Evolutionary conservation across 2,888 invertebrate species (phyloP), one percentile per base, ranked within the genome.

Genomic region (Heliconius ethilla): DNA sequence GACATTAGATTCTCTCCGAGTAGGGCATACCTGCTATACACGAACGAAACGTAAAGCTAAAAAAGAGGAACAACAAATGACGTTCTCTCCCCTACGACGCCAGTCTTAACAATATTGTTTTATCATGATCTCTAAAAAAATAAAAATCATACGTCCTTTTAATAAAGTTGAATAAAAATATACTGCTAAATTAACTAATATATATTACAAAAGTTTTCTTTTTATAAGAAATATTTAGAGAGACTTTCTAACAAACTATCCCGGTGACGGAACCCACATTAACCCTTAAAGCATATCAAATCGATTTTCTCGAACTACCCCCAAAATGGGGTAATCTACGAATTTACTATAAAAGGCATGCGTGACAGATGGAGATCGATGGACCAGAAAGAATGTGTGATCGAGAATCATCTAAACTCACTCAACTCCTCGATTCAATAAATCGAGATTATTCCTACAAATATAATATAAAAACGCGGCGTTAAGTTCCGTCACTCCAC

Each of bases 301-400:
- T 80, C 25, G 80, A 80, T 79, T 80, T 67, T 63, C 72, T 63
- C 66, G 59, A 74, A 69, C 75, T 55, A 75, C 76, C 73, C 77
- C 29, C 77, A 79, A 78, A 75, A 74, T 78, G 66, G 78, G 73
- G 63, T 70, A 75, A 75, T 76, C 66, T 73, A 69, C 25, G 66
- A 67, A 51, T 15, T 69, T 73, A 37, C n/a, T 3, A 59, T 37
- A 59, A 65, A 78, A 75, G 75, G 37, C 59, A 73, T 29, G 59
- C 75, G 67, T 78, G 79, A 80, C 75, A 65, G 73, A 80, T 78
- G 66, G 59, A 45, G 67, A 79, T 67, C 59, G 65, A 75, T 75
- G 79, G 75, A 69, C 75, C 63, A 45, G 63, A 25, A 45, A 63
- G 59, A 74, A 72, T 72, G 18, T 72, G 72, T 59, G 72, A 59